Conservation (phyloP, 2,797 vertebrate genomes). For the Syngnathus acus region DNA sequence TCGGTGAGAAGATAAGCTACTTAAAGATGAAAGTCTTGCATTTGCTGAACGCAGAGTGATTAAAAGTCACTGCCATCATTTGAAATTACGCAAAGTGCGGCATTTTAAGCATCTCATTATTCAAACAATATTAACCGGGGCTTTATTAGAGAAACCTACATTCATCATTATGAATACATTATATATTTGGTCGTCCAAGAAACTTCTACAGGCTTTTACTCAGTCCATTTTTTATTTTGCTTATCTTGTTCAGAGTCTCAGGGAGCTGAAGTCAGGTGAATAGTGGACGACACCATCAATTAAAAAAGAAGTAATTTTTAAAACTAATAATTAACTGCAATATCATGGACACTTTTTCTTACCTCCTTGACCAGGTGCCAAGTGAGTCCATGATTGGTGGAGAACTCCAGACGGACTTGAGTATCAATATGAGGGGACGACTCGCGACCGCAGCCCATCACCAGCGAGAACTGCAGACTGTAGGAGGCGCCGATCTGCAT, state of each 20-base stretch:
- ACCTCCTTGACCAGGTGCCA: constrained; percentile 99
- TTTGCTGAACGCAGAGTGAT: constrained; percentile 24
- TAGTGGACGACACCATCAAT: neutral
- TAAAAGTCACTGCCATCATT: neutral
- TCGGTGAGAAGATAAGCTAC: constrained; percentile 48
- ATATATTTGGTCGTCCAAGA: neutral
- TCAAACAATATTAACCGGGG: neutral
- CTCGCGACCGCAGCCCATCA: constrained; percentile 88
- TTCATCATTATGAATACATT: neutral
- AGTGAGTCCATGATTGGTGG: constrained; percentile 95
- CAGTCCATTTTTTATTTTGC: neutral
- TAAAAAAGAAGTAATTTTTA: neutral
- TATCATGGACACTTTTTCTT: constrained; percentile 19
- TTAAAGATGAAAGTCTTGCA: constrained; percentile 52
- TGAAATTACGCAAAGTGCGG: neutral
- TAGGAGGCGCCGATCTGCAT: constrained; percentile 97
- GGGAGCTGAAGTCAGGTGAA: neutral
- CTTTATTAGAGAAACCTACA: neutral
- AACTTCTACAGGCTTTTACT: neutral
- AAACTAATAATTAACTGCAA: neutral
- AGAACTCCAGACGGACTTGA: constrained; percentile 94
- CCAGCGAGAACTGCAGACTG: constrained; percentile 93
- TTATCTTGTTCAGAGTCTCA: neutral
- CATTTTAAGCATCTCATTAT: neutral
- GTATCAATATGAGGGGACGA: constrained; percentile 94